phyloP scores from a whole-genome alignment of 2,888 invertebrate genomes.

The Sphaerolaimus hirsutus region DNA sequence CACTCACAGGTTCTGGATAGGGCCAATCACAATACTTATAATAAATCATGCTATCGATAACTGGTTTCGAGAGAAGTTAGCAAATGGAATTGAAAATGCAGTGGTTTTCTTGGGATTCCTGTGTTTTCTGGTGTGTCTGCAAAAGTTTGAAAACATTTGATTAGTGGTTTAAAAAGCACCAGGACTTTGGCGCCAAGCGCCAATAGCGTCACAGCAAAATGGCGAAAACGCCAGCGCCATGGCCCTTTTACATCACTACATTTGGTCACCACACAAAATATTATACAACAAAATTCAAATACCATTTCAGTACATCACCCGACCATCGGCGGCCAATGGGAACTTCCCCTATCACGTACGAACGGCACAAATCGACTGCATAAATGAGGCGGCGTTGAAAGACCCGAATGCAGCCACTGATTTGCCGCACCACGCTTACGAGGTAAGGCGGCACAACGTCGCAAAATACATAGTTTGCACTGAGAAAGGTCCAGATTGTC shows the following conservation, averaged over 20 bases:
- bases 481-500: too few relatives aligned
- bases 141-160: too few relatives aligned
- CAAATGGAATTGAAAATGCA: constrained; percentile 42
- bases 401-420: constrained; percentile 10
- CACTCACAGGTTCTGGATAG: constrained; percentile 51
- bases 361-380: constrained; percentile 42
- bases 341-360: constrained; percentile 73
- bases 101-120: constrained; percentile 44
- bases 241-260: too few relatives aligned
- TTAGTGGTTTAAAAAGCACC: too few relatives aligned
- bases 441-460: background rate
- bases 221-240: too few relatives aligned
- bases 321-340: constrained; percentile 59
- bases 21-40: constrained; percentile 49
- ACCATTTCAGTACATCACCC: constrained; percentile 43
- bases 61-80: constrained; percentile 52
- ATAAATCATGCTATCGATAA: constrained; percentile 54
- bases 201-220: too few relatives aligned
- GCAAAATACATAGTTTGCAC: too few relatives aligned
- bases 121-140: constrained; percentile 45
- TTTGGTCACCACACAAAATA: background rate
- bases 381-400: constrained; percentile 4
- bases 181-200: too few relatives aligned
- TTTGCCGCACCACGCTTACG: constrained; percentile 8
- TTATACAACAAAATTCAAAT: background rate